Percentiles rank a stretch among this genome's conserved stretches.
phyloP scores from a whole-genome alignment of 2,113 vertebrate species.

The Rattus rattus region DNA sequence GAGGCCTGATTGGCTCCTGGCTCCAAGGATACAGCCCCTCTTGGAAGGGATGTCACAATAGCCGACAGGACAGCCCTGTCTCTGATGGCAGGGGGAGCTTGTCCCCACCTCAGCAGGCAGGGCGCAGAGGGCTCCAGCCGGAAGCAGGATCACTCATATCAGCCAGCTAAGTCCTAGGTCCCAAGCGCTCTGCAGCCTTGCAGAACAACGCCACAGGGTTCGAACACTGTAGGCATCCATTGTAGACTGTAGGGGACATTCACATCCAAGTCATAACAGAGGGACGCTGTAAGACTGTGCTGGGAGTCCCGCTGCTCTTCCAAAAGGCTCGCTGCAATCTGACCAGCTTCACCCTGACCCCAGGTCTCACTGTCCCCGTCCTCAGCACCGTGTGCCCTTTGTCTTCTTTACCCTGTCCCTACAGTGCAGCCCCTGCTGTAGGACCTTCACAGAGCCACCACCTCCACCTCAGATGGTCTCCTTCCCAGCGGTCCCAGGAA shows the following conservation, averaged over 20 bases:
- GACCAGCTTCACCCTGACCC: no score
- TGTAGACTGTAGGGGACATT: neutral
- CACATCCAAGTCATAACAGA: neutral
- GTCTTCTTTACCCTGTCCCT: no score
- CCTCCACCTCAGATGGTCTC: no score
- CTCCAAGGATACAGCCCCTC: neutral
- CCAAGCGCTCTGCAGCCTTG: neutral
- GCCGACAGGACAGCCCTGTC: neutral
- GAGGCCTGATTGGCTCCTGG: neutral
- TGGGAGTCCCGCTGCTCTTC: fast-evolving
- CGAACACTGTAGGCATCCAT: no score
- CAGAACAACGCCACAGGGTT: neutral
- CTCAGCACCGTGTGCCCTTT: fast-evolving
- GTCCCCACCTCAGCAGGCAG: neutral
- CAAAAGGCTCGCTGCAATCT: no score
- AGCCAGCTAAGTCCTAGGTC: no score
- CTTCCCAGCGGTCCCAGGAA: neutral
- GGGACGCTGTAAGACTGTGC: fast-evolving
- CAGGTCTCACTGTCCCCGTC: fast-evolving
- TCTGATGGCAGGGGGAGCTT: neutral
- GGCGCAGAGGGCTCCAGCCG: neutral
- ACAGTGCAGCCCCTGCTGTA: fast-evolving
- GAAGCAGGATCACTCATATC: neutral
- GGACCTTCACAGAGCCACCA: fast-evolving
- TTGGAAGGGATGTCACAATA: neutral